Evolutionary conservation across 2,113 vertebrate species (phyloP).

Genomic region (Perccottus glenii): DNA sequence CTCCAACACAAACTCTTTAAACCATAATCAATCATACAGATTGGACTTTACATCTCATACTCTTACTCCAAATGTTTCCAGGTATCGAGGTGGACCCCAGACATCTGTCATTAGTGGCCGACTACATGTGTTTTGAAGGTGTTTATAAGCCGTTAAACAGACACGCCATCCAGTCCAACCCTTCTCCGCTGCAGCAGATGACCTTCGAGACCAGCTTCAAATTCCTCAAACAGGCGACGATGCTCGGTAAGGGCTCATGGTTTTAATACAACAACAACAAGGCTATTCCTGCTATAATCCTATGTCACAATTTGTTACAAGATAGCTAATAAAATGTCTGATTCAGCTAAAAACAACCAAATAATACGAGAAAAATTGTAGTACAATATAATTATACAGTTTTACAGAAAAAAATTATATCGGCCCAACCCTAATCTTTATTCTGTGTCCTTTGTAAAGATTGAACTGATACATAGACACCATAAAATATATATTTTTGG

Average conservation of each 20-base stretch:
- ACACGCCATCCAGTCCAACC: constrained; percentile 88
- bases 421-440: too few relatives aligned
- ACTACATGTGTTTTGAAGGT: constrained; percentile 98
- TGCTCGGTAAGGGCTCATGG: constrained; percentile 58
- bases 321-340: too few relatives aligned
- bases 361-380: too few relatives aligned
- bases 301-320: not conserved
- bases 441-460: too few relatives aligned
- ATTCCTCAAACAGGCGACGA: constrained; percentile 92
- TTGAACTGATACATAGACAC: too few relatives aligned
- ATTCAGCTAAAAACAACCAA: too few relatives aligned
- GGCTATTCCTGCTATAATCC: not conserved
- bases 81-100: constrained; percentile 94
- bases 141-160: constrained; percentile 92
- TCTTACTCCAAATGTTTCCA: constrained; percentile 47
- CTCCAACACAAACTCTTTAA: not conserved
- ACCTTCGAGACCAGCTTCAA: constrained; percentile 97
- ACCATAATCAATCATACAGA: not conserved
- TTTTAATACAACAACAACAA: not conserved
- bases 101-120: constrained; percentile 95
- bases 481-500: too few relatives aligned
- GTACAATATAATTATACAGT: too few relatives aligned
- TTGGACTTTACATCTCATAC: not conserved
- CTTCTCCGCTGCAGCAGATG: constrained; percentile 98
- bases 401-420: too few relatives aligned